Conservation (phyloP, 2,888 invertebrate species). For the Drosophila barbarae region DNA sequence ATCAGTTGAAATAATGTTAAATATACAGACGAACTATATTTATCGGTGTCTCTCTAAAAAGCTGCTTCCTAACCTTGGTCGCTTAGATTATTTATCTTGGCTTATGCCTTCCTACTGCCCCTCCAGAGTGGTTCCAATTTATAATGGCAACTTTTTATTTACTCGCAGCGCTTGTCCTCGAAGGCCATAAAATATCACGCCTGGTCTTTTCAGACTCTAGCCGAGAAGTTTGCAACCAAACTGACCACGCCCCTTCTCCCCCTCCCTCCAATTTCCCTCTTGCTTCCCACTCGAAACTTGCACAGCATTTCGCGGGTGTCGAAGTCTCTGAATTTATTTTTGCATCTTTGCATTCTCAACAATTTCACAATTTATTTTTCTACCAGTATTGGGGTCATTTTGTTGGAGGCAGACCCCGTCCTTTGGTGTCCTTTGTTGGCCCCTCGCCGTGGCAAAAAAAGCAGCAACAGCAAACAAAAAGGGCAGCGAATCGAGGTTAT, state of each 20-base stretch:
- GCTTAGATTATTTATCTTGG: constrained; percentile 24
- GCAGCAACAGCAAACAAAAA: constrained; percentile 50
- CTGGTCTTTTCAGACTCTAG: constrained; percentile 27
- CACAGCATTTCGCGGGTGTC: constrained; percentile 47
- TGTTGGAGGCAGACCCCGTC: constrained; percentile 32
- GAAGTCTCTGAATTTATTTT: constrained; percentile 63
- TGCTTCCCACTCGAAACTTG: constrained; percentile 35
- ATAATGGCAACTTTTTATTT: constrained; percentile 48
- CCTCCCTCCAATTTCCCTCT: not conserved
- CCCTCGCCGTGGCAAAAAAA: constrained; percentile 30
- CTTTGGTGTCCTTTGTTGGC: constrained; percentile 6
- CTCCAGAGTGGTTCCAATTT: constrained; percentile 20
- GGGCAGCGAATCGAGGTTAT: constrained; percentile 58
- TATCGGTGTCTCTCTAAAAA: not conserved
- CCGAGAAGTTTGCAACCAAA: constrained; percentile 35
- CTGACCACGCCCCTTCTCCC: constrained; percentile 18
- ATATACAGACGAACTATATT: not conserved
- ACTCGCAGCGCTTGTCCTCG: constrained; percentile 44
- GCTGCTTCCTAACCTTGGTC: not conserved
- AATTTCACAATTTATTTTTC: constrained; percentile 68
- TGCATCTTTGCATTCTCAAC: constrained; percentile 67
- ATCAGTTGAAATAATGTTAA: not conserved
- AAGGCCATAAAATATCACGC: constrained; percentile 49
- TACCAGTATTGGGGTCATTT: constrained; percentile 69
- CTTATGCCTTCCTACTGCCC: constrained; percentile 3